phyloP scores from a whole-genome alignment of 2,113 vertebrate genomes.

The Elaphurus davidianus region DNA sequence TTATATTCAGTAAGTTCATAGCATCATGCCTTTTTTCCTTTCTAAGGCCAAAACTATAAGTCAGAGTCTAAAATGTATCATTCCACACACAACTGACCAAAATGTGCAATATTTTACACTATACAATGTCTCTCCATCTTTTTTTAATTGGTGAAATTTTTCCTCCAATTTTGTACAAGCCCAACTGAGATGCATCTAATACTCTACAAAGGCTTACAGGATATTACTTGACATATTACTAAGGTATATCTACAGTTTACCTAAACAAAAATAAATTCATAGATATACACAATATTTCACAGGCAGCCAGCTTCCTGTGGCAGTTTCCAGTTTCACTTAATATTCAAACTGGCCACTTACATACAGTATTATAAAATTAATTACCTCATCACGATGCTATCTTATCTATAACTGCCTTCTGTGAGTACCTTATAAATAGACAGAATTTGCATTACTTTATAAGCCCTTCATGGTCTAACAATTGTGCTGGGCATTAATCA shows the following conservation, averaged over 20 bases:
- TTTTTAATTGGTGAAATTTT: neutral
- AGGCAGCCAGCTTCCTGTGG: neutral
- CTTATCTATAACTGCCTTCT: neutral
- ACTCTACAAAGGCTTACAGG: neutral
- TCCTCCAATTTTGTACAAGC: neutral
- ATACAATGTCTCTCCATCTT: neutral
- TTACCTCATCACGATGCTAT: neutral
- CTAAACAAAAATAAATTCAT: neutral
- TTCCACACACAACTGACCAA: neutral
- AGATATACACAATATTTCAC: neutral
- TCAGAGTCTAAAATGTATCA: neutral
- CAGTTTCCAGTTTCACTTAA: neutral
- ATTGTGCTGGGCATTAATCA: neutral
- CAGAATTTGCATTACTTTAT: neutral
- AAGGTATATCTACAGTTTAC: neutral
- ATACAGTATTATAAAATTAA: neutral
- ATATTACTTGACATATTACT: neutral
- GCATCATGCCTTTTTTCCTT: neutral
- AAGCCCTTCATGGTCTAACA: neutral
- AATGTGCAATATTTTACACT: neutral
- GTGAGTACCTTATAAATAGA: neutral
- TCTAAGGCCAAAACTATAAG: conserved; percentile 10
- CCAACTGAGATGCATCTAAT: neutral
- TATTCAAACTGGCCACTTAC: neutral
- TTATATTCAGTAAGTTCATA: neutral